Percentiles rank a stretch among this genome's conserved stretches.
These are phyloP conservation scores for Centrocercus urophasianus DNA, from an alignment of 2,113 vertebrate species.

Conservation along the genomic window DNA sequence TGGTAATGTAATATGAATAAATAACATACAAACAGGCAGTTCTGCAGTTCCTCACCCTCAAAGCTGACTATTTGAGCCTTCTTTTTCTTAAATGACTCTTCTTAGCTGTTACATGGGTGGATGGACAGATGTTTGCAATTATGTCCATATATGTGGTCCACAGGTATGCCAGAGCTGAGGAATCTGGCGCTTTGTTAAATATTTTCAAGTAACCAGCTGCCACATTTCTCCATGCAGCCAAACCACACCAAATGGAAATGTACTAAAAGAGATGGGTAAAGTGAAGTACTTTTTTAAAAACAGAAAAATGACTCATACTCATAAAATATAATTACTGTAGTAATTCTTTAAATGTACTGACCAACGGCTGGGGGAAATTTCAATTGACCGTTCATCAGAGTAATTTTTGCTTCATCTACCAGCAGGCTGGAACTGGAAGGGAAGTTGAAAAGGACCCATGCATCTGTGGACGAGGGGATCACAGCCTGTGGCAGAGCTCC, in stretches of 20 bases:
- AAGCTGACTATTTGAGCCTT: slow-evolving; percentile 67
- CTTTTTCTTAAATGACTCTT: slow-evolving; percentile 67
- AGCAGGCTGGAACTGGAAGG: not conserved
- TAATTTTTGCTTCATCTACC: slow-evolving; percentile 23
- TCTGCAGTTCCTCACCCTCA: slow-evolving; percentile 44
- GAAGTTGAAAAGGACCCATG: not conserved
- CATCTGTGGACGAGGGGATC: not conserved
- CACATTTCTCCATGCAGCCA: slow-evolving; percentile 66
- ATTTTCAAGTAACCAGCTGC: slow-evolving; percentile 79
- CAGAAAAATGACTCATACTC: slow-evolving; percentile 78
- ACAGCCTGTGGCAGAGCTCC: not conserved
- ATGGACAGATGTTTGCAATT: slow-evolving; percentile 84
- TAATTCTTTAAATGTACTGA: slow-evolving; percentile 75
- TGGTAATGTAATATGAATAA: slow-evolving; percentile 56
- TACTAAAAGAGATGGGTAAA: slow-evolving; percentile 79
- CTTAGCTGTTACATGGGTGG: slow-evolving; percentile 68
- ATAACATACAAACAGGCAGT: slow-evolving; percentile 36
- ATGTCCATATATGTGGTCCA: slow-evolving; percentile 76
- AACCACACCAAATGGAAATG: slow-evolving; percentile 84
- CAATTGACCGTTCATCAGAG: slow-evolving; percentile 43
- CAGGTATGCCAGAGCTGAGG: slow-evolving; percentile 80
- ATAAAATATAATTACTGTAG: slow-evolving; percentile 79
- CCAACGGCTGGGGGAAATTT: slow-evolving; percentile 54
- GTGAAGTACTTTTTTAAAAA: slow-evolving; percentile 74
- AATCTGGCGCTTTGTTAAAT: slow-evolving; percentile 75